Evolutionary conservation across 2,113 vertebrate species (phyloP), one percentile per base, ranked within the genome.

Genomic region (Chaetodon auriga): DNA sequence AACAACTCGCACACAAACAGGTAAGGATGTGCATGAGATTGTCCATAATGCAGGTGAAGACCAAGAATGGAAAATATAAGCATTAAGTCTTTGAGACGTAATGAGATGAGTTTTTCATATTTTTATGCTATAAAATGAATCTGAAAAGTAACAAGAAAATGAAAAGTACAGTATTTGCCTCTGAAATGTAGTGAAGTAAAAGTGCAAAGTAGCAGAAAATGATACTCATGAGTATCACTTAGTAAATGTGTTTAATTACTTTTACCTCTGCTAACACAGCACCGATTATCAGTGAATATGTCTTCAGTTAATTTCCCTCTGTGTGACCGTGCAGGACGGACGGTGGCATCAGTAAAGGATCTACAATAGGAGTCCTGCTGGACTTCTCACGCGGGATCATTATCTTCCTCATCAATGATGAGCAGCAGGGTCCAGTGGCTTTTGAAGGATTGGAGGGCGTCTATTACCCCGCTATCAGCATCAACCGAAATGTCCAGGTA

Each of bases 1-100:
- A 99, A 97, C 96, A 99, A 99, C 89, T 99, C 98, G 0, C 98
- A 99, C 95, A 99, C 98, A 72, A 99, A 99, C 96, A 98, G 98
- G 98, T 99, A 95, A 72, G 30, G 16, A 38, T 14, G 10, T 3
- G 8, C 2, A 2, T 30, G 30, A 30, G 30, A 30, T 30, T 36
- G 19, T 36, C 36, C 21, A 23, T 16, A 11, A 57, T 35, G 58
- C 13, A 6, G 57, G 19, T 41, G 38, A 41, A 5, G 38, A 41
- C 38, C 38, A 41, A 41, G 38, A 41, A 2, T 30, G 30, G 30
- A 30, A 30, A 30, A 30, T 30, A 30, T 30, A 30, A 30, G 30
- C 30, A 30, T 30, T 30, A 30, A 30, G 30, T 30, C 38, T 41
- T 41, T 41, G 8, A 41, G 8, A 8, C 38, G 1, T 41, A 7